Conservation (phyloP, 2,888 invertebrate genomes). For the Chaetoderma sp. region DNA sequence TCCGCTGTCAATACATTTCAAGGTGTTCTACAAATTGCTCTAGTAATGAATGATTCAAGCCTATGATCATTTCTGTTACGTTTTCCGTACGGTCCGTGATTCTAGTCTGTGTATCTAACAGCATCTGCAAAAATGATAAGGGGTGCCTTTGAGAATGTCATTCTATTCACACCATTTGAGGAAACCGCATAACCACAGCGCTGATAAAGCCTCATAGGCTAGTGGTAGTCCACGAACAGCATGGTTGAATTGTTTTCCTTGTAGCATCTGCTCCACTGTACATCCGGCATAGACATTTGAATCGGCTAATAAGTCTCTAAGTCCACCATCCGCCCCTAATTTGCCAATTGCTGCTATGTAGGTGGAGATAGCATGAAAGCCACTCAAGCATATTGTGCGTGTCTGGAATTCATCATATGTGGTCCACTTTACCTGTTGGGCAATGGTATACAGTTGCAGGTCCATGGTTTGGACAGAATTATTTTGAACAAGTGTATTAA, state of each 20-base stretch:
- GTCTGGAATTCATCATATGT: background rate
- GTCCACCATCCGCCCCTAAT: slow-evolving; percentile 17
- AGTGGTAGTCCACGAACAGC: background rate
- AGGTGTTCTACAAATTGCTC: background rate
- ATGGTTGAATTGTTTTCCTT: slow-evolving; percentile 8
- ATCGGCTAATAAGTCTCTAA: slow-evolving; percentile 7
- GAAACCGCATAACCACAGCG: background rate
- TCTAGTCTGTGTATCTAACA: background rate
- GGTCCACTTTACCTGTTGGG: slow-evolving; percentile 15
- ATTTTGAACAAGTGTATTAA: background rate
- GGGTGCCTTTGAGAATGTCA: background rate
- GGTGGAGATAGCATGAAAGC: slow-evolving; percentile 1
- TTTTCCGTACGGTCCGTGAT: background rate
- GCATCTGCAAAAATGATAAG: background rate
- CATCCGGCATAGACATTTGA: slow-evolving; percentile 10
- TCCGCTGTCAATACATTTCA: background rate
- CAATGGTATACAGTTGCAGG: background rate
- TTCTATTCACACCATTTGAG: background rate
- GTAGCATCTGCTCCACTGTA: slow-evolving; percentile 3
- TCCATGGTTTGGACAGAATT: slow-evolving; percentile 9
- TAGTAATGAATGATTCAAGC: background rate
- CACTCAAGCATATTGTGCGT: slow-evolving; percentile 2
- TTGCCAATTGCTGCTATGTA: background rate
- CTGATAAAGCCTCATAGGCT: slow-evolving; percentile 4
- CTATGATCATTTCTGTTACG: background rate